Base-by-base conservation (phyloP, 1,140 invertebrate genomes). In the Zaprionus davidi region DNA sequence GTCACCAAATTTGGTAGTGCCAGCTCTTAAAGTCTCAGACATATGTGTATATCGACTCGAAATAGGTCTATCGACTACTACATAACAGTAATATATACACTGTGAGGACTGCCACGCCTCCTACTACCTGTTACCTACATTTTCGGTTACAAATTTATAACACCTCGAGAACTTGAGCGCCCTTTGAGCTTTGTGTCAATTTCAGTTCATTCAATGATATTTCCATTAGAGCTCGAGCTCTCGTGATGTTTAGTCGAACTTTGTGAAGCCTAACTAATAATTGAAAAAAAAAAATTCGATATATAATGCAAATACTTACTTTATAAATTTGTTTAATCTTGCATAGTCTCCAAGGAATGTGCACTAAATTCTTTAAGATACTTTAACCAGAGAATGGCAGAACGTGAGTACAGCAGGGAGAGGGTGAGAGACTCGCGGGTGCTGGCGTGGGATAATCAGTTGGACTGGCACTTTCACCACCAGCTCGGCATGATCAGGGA, bases 371-470 rank as follows among this genome's bases (percentile, higher is more conserved):
- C n/a, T 9, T 46, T 0, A 17, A 46, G 38, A 15, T 6, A 0
- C 12, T n/a, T n/a, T 4, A 2, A 0, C 3, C 6, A 17, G n/a
- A 11, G 9, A n/a, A 46, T 46, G 41, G 3, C 41, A 1, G 41
- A 1, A 46, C 6, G 2, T n/a, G 4, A 3, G n/a, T n/a, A 46
- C n/a, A 46, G 7, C 41, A 7, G n/a, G 41, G 41, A 46, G n/a
- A 17, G 2, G n/a, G 41, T 7, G 6, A 9, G 3, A 3, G 41
- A 46, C 1, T 3, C 17, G n/a, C 41, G 6, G 15, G 6, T 9
- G 41, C n/a, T 46, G 41, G n/a, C 6, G 17, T 62, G 49, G 3
- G 55, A 65, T 3, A 46, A 75, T 5, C 55, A 60, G 22, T 7
- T 65, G 38, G 65, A 70, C 15, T 46, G 31, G 1, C 53, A 58